Evolutionary conservation across 2,797 vertebrate species (phyloP), one percentile per base, ranked within the genome.

Genomic region (Helarctos malayanus): DNA sequence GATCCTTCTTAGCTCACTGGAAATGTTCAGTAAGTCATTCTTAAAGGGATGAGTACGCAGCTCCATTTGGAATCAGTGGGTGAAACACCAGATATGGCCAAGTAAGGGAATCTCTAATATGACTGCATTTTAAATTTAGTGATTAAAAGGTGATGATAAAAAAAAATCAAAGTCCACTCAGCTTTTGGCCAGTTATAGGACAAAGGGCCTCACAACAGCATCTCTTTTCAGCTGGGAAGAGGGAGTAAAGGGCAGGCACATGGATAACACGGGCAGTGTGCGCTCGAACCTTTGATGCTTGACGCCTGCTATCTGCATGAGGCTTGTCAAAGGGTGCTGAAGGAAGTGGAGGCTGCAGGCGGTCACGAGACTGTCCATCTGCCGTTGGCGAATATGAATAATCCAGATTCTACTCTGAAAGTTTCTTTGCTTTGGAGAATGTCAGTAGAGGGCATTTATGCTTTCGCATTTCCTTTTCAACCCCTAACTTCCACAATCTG

Each of bases 401-500:
- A 76, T 21, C 7, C 18, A 94, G 27, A 29, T 81, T 81, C 59
- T 94, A 89, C 71, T 9, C 32, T 38, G 32, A 71, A 84, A 38
- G 29, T 61, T 63, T 82, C n/a, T 73, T 80, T 73, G 71, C 35
- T 85, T 88, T 90, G 47, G 49, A 94, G 18, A 90, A 78, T 57
- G 23, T 49, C 56, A 52, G 16, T 6, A 41, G 78, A 87, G 19
- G 59, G 27, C 10, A 69, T 76, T 45, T 65, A 93, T 29, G 41
- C 16, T 65, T 91, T 76, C 14, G 2, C 13, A 23, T 10, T 23
- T 84, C 49, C 25, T 78, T 65, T 73, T 69, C n/a, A 82, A 95
- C 13, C 25, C 19, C 19, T 18, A 87, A 49, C 19, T 54, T 94
- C 45, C 9, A 38, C 2, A n/a, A 57, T 85, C 45, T 84, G 47